A percentile compares a stretch with the other conserved stretches of the same genome.
These are phyloP conservation scores for Nesoenas mayeri DNA, from an alignment of 2,113 vertebrate genomes.

Conservation along the genomic window DNA sequence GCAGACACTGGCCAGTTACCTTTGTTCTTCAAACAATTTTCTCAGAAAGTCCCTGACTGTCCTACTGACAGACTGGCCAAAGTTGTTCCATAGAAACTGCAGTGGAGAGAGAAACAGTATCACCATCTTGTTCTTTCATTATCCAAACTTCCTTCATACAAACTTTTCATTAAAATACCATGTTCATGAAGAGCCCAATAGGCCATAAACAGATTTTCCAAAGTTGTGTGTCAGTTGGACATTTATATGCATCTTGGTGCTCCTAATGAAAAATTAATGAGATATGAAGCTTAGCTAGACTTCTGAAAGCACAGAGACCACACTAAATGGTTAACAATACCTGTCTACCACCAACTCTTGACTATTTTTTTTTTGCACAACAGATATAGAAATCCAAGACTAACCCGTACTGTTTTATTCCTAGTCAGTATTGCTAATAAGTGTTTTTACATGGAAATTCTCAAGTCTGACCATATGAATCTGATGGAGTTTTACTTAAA, in stretches of 20 bases:
- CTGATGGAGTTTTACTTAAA: background rate
- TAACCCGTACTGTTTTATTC: background rate
- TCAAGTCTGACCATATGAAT: background rate
- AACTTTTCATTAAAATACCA: background rate
- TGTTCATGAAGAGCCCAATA: background rate
- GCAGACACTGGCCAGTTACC: background rate
- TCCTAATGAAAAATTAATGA: background rate
- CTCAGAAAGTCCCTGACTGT: background rate
- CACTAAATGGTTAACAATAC: background rate
- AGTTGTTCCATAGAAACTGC: background rate
- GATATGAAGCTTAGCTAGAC: background rate
- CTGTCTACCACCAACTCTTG: background rate
- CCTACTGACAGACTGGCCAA: background rate
- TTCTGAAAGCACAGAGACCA: background rate
- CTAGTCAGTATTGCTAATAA: background rate
- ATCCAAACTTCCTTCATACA: background rate
- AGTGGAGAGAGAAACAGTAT: background rate
- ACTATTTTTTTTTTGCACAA: background rate
- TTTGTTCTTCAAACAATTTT: background rate
- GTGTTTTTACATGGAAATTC: background rate
- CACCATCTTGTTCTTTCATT: background rate
- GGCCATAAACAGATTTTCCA: background rate
- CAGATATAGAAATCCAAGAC: background rate
- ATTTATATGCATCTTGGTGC: background rate
- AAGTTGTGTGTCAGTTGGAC: background rate